Percentiles rank a stretch among this genome's conserved stretches.
Evolutionary conservation across 2,797 vertebrate species (phyloP).

Genomic region (Arnoldichthys spilopterus): DNA sequence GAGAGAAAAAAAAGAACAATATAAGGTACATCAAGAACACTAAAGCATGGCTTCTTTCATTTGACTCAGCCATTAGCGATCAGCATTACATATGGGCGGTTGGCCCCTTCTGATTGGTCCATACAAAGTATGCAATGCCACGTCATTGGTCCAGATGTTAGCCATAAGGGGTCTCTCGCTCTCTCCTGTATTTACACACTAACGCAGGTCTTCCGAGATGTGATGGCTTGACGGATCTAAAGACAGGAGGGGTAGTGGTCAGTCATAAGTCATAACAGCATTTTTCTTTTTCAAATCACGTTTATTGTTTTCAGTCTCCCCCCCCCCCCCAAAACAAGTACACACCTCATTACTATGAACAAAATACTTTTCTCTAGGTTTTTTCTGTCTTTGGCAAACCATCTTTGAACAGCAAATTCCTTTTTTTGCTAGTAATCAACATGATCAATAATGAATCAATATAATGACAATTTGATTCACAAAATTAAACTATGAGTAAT

Average conservation of each 20-base stretch:
- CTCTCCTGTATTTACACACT: constrained; percentile 71
- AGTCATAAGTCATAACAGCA: constrained; percentile 65
- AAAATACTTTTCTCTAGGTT: constrained; percentile 39
- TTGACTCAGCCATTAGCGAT: constrained; percentile 65
- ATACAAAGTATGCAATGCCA: constrained; percentile 69
- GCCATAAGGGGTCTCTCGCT: constrained; percentile 69
- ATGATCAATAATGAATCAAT: neutral
- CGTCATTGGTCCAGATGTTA: constrained; percentile 77
- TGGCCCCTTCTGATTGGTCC: constrained; percentile 76
- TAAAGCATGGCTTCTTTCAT: constrained; percentile 52
- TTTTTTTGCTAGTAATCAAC: neutral
- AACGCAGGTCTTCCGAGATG: constrained; percentile 76
- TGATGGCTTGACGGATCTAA: constrained; percentile 76
- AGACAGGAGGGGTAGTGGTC: constrained; percentile 76
- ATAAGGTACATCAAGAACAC: constrained; percentile 45
- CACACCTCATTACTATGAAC: constrained; percentile 34
- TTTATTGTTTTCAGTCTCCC: constrained; percentile 47
- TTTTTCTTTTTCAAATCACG: constrained; percentile 59
- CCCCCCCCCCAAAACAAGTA: constrained; percentile 43
- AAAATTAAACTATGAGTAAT: neutral
- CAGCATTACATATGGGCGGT: constrained; percentile 63
- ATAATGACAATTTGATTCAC: neutral
- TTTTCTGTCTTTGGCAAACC: constrained; percentile 14
- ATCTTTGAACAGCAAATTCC: too few relatives aligned
- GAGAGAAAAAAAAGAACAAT: constrained; percentile 55